Evolutionary conservation across 2,888 invertebrate genomes (phyloP).

Genomic region (Morpho helenor): DNA sequence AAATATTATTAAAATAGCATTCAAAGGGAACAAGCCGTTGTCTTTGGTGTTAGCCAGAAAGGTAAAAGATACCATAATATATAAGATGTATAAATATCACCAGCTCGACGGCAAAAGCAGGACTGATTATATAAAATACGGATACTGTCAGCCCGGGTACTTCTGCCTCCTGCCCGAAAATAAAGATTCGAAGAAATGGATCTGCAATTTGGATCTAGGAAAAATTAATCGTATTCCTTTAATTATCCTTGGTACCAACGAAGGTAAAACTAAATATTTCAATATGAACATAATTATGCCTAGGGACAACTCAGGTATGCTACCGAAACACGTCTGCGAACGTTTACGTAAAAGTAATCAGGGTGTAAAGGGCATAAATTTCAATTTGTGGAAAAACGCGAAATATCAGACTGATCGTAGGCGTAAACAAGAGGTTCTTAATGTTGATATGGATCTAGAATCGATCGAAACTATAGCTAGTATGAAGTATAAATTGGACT

Average conservation of each 20-base stretch:
- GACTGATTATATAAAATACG: conserved; percentile 60
- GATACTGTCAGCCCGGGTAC: conserved; percentile 49
- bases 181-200: conserved; percentile 51
- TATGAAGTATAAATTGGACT: conserved; percentile 49
- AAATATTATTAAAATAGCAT: conserved; percentile 46
- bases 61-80: conserved; percentile 57
- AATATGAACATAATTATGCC: conserved; percentile 41
- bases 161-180: conserved; percentile 60
- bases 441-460: conserved; percentile 55
- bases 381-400: conserved; percentile 50
- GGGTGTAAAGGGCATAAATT: conserved; percentile 55
- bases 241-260: conserved; percentile 45
- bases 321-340: conserved; percentile 35
- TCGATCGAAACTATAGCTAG: conserved; percentile 50
- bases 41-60: conserved; percentile 45
- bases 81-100: conserved; percentile 54
- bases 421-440: conserved; percentile 21
- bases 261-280: conserved; percentile 41
- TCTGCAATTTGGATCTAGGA: conserved; percentile 47
- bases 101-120: conserved; percentile 37
- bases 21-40: conserved; percentile 49
- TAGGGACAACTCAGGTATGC: conserved; percentile 15
- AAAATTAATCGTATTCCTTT: conserved; percentile 42
- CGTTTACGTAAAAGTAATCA: conserved; percentile 50
- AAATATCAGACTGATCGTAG: conserved; percentile 11